A percentile compares a stretch with the other conserved stretches of the same genome.
These are phyloP conservation scores for Chrysopilus asiliformis DNA, from an alignment of 2,888 invertebrate genomes.

Conservation along the genomic window DNA sequence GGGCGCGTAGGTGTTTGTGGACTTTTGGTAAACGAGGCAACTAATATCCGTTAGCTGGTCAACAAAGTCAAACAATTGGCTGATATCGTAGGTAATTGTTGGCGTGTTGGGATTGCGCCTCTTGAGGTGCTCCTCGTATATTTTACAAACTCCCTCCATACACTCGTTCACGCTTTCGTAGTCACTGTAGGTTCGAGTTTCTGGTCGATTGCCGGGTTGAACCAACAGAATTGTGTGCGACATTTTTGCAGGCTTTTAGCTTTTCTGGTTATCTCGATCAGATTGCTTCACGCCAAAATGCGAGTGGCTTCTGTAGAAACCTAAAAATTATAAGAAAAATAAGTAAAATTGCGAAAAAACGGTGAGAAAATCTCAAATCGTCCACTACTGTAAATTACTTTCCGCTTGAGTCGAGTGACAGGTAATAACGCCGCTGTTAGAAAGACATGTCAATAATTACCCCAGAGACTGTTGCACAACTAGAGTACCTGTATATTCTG, in stretches of 20 bases:
- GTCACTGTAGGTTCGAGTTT: conserved; percentile 94
- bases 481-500: no score
- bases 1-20: conserved; percentile 90
- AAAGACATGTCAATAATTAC: no score
- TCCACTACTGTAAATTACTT: no score
- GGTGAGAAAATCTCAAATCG: no score
- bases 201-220: conserved; percentile 85
- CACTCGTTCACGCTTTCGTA: conserved; percentile 97
- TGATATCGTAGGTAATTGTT: conserved; percentile 96
- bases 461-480: no score
- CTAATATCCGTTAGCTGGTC: conserved; percentile 92
- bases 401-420: no score
- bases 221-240: conserved; percentile 95
- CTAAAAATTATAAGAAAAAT: no score
- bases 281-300: no score
- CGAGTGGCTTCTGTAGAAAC: no score
- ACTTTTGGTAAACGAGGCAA: conserved; percentile 92
- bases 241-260: conserved; percentile 43
- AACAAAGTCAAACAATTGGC: conserved; percentile 94
- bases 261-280: no score
- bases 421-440: no score
- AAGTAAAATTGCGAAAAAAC: no score
- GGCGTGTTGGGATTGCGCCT: conserved; percentile 88
- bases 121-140: conserved; percentile 97
- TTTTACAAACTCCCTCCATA: conserved; percentile 98